Conservation (phyloP, 1,140 invertebrate genomes). For the Drosophila asahinai region DNA sequence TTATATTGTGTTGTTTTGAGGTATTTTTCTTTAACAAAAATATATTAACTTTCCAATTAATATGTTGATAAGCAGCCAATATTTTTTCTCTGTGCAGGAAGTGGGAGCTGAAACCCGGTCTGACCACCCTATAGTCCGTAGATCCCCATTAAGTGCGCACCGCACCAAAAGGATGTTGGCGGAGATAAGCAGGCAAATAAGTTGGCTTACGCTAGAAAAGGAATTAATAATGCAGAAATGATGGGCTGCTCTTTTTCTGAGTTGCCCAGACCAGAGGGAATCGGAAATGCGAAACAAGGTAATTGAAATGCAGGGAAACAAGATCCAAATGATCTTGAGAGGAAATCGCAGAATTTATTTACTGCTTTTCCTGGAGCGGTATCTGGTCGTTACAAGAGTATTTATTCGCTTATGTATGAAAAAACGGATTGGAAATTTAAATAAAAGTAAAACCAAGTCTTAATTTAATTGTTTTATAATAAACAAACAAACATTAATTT, state of each 20-base stretch:
- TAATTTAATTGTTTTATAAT: background rate
- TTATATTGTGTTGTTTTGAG: too few species aligned
- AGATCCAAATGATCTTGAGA: constrained; percentile 22
- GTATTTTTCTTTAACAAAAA: too few species aligned
- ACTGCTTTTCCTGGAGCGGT: background rate
- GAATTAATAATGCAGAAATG: constrained; percentile 56
- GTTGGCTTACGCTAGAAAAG: constrained; percentile 49
- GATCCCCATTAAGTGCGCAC: constrained; percentile 56
- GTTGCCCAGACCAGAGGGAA: background rate
- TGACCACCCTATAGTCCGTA: constrained; percentile 18
- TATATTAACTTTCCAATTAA: too few species aligned
- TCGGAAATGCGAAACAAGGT: constrained; percentile 25
- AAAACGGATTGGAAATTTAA: background rate
- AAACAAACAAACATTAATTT: too few species aligned
- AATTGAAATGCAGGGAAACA: constrained; percentile 10
- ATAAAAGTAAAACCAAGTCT: background rate
- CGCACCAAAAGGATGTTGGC: constrained; percentile 61
- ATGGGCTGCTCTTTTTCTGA: constrained; percentile 16
- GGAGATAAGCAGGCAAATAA: constrained; percentile 72
- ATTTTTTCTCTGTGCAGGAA: constrained; percentile 4
- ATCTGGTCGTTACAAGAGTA: background rate
- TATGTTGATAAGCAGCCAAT: too few species aligned
- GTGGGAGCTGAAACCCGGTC: constrained; percentile 6
- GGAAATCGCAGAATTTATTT: constrained; percentile 14
- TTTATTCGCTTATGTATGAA: background rate